Conservation (phyloP, 2,113 vertebrate species). For the Eudyptes chrysolophus region DNA sequence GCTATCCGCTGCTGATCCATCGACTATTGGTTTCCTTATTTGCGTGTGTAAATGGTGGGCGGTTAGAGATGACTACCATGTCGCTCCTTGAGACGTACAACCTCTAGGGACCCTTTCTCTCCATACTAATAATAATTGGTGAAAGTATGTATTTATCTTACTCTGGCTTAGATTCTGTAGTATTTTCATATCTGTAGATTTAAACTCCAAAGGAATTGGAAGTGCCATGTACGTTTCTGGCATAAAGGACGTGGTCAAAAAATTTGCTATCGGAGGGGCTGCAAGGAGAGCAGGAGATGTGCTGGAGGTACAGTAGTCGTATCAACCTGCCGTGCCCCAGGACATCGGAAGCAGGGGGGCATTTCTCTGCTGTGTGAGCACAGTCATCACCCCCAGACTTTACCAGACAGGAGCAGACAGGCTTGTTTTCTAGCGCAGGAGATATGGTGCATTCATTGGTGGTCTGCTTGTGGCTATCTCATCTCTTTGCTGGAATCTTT, state of each 20-base stretch:
- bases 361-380: not conserved
- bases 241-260: not conserved
- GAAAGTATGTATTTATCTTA: not conserved
- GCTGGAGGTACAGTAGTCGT: not conserved
- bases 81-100: not conserved
- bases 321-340: not conserved
- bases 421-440: not conserved
- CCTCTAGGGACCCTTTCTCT: not conserved
- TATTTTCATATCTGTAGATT: not conserved
- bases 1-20: not conserved
- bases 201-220: not conserved
- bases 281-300: not conserved
- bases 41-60: not conserved
- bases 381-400: not conserved
- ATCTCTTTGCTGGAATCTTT: not conserved
- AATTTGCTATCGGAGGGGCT: not conserved
- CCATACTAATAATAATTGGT: not conserved
- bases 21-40: not conserved
- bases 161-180: not conserved
- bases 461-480: not conserved
- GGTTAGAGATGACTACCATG: fast-evolving
- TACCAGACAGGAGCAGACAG: not conserved
- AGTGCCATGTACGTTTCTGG: not conserved
- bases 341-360: fast-evolving
- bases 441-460: not conserved